These are phyloP conservation scores for Drosophila kanapiae DNA, from an alignment of 1,140 invertebrate species.

Conservation along the genomic window DNA sequence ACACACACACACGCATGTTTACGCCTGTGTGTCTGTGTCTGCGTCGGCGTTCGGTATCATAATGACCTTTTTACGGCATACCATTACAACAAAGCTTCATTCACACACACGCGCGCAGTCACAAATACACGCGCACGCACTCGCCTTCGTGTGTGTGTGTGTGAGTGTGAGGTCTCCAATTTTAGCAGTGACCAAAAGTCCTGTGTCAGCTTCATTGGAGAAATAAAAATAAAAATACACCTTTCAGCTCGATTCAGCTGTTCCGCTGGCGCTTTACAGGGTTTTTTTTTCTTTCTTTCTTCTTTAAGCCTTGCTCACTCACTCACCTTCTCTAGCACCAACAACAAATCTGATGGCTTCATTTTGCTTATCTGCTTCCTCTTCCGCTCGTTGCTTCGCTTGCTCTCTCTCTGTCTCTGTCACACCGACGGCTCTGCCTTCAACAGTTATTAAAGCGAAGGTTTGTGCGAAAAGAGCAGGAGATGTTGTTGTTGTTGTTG, in stretches of 20 bases:
- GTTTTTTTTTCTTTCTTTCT: neutral
- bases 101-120: constrained; percentile 34
- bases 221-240: constrained; percentile 34
- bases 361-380: constrained; percentile 45
- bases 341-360: constrained; percentile 82
- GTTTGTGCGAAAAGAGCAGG: constrained; percentile 11
- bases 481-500: constrained; percentile 8
- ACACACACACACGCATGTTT: constrained; percentile 43
- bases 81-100: constrained; percentile 68
- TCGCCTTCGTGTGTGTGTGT: neutral
- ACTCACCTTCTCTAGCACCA: constrained; percentile 82
- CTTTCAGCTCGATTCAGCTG: constrained; percentile 1
- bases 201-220: constrained; percentile 29
- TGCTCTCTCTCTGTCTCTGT: neutral
- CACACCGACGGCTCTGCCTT: constrained; percentile 2
- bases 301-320: constrained; percentile 14
- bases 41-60: constrained; percentile 70
- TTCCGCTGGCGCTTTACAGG: neutral
- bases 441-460: constrained; percentile 38
- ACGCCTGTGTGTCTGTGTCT: constrained; percentile 26
- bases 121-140: constrained; percentile 20
- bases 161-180: constrained; percentile 51
- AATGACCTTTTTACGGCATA: constrained; percentile 72
- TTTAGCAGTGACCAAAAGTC: constrained; percentile 65
- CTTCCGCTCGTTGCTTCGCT: constrained; percentile 4